Evolutionary conservation across 2,888 invertebrate genomes (phyloP).

Genomic region (Epirrita christyi): DNA sequence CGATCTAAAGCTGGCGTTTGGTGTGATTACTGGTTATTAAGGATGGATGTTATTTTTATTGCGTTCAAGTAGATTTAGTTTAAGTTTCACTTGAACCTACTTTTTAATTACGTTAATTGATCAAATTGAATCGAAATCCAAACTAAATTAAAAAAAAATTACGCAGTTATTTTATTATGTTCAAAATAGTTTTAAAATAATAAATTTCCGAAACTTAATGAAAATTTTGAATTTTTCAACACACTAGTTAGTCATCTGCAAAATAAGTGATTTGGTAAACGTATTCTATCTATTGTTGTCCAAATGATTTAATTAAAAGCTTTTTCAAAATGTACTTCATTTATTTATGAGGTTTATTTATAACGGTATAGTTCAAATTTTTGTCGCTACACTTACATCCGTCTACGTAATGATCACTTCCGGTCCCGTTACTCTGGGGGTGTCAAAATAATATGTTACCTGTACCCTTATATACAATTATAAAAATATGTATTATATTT

Average conservation of each 20-base stretch:
- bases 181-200: no score
- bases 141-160: neutral
- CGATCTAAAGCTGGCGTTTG: constrained; percentile 2
- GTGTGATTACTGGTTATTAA: constrained; percentile 26
- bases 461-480: no score
- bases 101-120: constrained; percentile 8
- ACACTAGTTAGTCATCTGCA: no score
- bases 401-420: neutral
- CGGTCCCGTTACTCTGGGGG: neutral
- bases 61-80: constrained; percentile 39
- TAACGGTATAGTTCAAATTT: no score
- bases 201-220: no score
- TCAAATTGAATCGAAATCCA: neutral
- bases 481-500: no score
- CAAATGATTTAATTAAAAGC: no score
- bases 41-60: constrained; percentile 40
- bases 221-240: no score
- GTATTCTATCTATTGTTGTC: no score
- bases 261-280: no score
- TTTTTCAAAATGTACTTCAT: no score
- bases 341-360: no score
- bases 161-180: neutral
- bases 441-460: neutral
- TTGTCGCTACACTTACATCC: neutral
- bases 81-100: constrained; percentile 30